Percentiles rank a stretch among this genome's conserved stretches.
These are phyloP conservation scores for Vanessa tameamea DNA, from an alignment of 1,140 invertebrate genomes.

Conservation along the genomic window DNA sequence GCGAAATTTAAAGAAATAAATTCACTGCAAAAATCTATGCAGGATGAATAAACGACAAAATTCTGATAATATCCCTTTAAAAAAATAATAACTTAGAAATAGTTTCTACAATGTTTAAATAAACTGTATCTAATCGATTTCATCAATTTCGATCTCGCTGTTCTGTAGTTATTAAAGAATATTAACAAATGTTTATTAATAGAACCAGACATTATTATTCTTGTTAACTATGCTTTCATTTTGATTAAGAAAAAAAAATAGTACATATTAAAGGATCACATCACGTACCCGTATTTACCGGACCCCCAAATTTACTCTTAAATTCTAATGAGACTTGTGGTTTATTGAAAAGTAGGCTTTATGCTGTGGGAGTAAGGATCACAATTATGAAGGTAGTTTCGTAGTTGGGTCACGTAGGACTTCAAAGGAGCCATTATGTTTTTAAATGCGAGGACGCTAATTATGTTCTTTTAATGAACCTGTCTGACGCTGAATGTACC, in stretches of 20 bases:
- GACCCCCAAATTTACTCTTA: slow-evolving; percentile 32
- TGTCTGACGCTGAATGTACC: slow-evolving; percentile 29
- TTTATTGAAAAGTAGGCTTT: slow-evolving; percentile 3
- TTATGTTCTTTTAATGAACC: slow-evolving; percentile 55
- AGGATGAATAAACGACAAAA: no score
- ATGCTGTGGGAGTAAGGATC: not conserved
- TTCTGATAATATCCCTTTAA: no score
- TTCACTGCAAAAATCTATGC: no score
- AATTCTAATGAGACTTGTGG: slow-evolving; percentile 23
- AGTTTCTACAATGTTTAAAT: no score
- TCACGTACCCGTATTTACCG: slow-evolving; percentile 27
- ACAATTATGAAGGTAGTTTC: slow-evolving; percentile 14
- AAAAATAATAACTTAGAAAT: no score
- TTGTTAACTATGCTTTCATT: slow-evolving; percentile 18
- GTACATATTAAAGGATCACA: slow-evolving; percentile 11
- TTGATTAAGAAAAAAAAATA: slow-evolving; percentile 22
- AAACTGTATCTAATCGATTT: no score
- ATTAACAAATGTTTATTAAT: not conserved
- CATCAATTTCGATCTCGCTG: no score
- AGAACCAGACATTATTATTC: not conserved
- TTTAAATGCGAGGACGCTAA: slow-evolving; percentile 51
- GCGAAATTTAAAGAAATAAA: no score
- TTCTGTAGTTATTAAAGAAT: no score
- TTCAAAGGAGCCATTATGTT: slow-evolving; percentile 55
- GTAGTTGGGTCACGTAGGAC: slow-evolving; percentile 50